Evolutionary conservation across 2,888 invertebrate genomes (phyloP).

Genomic region (Isotomurus palustris): DNA sequence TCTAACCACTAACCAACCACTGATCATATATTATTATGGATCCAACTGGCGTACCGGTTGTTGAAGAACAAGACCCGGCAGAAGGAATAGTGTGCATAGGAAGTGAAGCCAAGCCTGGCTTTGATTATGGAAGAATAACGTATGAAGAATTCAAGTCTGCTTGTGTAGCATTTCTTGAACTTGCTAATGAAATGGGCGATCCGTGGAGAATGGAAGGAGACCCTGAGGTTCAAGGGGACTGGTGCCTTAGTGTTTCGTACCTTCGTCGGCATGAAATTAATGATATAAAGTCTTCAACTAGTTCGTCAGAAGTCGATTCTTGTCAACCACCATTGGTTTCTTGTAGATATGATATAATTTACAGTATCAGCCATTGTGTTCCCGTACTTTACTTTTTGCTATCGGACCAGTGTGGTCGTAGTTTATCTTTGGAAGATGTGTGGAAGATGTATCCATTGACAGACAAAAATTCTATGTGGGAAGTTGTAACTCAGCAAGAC

Average conservation of each 20-base stretch:
- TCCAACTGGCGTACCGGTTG: no score
- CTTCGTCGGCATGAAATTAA: background rate
- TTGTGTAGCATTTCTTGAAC: slow-evolving; percentile 7
- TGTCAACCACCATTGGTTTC: background rate
- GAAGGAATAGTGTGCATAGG: no score
- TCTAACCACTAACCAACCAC: no score
- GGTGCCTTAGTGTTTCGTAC: background rate
- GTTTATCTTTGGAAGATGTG: slow-evolving; percentile 24
- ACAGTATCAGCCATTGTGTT: slow-evolving; percentile 23
- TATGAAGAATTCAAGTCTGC: slow-evolving; percentile 12
- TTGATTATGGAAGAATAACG: slow-evolving; percentile 12
- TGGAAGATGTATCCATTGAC: slow-evolving; percentile 5
- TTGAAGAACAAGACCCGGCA: no score
- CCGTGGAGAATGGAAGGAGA: slow-evolving; percentile 11
- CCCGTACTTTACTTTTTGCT: slow-evolving; percentile 32
- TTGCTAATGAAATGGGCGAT: background rate
- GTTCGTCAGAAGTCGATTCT: background rate
- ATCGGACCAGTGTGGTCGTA: slow-evolving; percentile 20
- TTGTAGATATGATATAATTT: slow-evolving; percentile 31
- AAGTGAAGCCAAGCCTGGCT: no score
- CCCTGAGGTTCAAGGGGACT: background rate
- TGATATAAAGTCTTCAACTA: background rate
- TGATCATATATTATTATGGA: no score
- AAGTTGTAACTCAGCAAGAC: slow-evolving; percentile 32
- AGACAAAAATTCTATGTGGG: slow-evolving; percentile 19